Percentiles rank a stretch among this genome's conserved stretches.
phyloP scores from a whole-genome alignment of 2,888 invertebrate species.

The Euclidia mi region DNA sequence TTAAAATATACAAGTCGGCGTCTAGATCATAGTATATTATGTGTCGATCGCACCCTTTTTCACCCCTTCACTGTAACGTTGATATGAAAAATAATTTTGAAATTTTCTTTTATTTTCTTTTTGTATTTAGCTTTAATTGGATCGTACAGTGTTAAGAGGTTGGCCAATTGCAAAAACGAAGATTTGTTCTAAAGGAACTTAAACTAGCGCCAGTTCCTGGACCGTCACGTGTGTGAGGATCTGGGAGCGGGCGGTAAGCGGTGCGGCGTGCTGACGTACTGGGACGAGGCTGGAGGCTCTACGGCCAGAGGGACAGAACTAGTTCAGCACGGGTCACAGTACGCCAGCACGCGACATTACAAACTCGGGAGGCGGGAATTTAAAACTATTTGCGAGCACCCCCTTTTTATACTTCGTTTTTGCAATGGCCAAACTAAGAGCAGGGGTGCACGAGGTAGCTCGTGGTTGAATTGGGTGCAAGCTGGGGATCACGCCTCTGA shows the following conservation, averaged over 20 bases:
- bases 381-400: constrained; percentile 92
- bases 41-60: constrained; percentile 79
- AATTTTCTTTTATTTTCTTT: constrained; percentile 55
- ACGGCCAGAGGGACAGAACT: constrained; percentile 17
- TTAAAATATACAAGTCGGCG: constrained; percentile 54
- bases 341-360: constrained; percentile 60
- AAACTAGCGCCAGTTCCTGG: constrained; percentile 77
- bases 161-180: constrained; percentile 91
- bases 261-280: constrained; percentile 50
- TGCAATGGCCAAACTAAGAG: constrained; percentile 94
- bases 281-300: constrained; percentile 19
- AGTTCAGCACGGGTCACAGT: constrained; percentile 24
- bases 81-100: constrained; percentile 65
- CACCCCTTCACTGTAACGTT: constrained; percentile 88
- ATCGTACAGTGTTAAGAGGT: constrained; percentile 88
- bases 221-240: constrained; percentile 60
- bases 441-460: constrained; percentile 96
- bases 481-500: constrained; percentile 90
- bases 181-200: constrained; percentile 88
- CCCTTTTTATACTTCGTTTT: constrained; percentile 92
- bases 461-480: constrained; percentile 92
- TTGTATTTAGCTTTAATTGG: constrained; percentile 70
- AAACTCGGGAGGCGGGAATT: constrained; percentile 88
- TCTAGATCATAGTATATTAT: constrained; percentile 45
- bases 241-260: constrained; percentile 66